phyloP scores from a whole-genome alignment of 2,797 vertebrate species.

The Cyprinodon diabolis region DNA sequence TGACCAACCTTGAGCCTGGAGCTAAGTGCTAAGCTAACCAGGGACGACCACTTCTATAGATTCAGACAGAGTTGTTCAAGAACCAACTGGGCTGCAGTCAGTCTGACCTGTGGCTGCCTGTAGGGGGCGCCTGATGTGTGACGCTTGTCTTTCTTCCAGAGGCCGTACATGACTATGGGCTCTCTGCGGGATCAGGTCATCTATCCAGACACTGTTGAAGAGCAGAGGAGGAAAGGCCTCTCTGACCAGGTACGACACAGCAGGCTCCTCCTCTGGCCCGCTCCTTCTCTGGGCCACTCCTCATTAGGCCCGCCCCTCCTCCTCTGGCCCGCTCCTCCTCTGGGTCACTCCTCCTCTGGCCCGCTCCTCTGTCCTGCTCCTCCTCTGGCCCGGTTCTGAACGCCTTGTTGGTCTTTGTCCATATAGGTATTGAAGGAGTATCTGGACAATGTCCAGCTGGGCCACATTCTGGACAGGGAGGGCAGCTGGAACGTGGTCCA shows the following conservation, averaged over 20 bases:
- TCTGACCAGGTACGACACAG: conserved; percentile 84
- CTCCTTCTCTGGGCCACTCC: too few relatives aligned
- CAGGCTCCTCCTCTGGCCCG: neutral
- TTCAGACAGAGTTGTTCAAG: too few relatives aligned
- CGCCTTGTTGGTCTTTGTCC: neutral
- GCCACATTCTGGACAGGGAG: conserved; percentile 93
- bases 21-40: too few relatives aligned
- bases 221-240: conserved; percentile 91
- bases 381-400: neutral
- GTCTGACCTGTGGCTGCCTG: too few relatives aligned
- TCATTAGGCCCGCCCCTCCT: too few relatives aligned
- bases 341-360: too few relatives aligned
- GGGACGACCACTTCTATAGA: too few relatives aligned
- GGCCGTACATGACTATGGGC: conserved; percentile 98
- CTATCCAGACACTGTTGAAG: conserved; percentile 92
- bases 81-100: too few relatives aligned
- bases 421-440: conserved; percentile 94
- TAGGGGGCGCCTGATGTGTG: neutral
- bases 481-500: conserved; percentile 93
- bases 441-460: conserved; percentile 94
- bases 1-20: too few relatives aligned
- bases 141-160: conserved; percentile 72
- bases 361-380: too few relatives aligned
- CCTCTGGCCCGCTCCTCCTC: too few relatives aligned
- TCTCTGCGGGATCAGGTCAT: conserved; percentile 97